Percentiles rank a stretch among this genome's conserved stretches.
Conservation (phyloP, 53 echinoderm and acorn worm genomes). For the Holothuria leucospilota region DNA sequence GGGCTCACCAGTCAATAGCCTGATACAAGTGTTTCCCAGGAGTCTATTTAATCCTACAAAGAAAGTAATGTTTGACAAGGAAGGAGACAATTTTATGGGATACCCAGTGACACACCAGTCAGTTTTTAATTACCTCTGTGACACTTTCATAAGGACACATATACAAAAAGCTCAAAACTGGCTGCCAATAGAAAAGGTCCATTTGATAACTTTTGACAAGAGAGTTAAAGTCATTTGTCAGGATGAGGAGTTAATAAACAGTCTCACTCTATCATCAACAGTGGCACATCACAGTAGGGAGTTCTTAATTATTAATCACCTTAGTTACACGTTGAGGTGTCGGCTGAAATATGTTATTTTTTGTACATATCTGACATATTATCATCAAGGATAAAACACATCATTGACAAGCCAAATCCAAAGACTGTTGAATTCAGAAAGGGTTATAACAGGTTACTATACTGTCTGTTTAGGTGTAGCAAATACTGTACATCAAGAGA, state of each 20-base stretch:
- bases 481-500: too few relatives aligned
- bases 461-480: too few relatives aligned
- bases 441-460: too few relatives aligned
- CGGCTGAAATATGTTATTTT: not conserved
- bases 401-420: too few relatives aligned
- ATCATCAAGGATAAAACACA: too few relatives aligned
- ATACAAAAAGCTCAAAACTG: conserved; percentile 18
- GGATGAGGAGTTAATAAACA: conserved; percentile 9
- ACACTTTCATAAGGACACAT: conserved; percentile 3
- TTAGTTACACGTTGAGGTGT: conserved; percentile 25
- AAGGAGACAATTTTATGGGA: conserved; percentile 21
- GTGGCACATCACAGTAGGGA: not conserved
- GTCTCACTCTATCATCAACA: not conserved
- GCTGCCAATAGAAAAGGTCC: conserved; percentile 3
- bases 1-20: conserved; percentile 13
- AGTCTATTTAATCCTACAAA: conserved; percentile 27
- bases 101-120: conserved; percentile 32
- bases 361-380: too few relatives aligned
- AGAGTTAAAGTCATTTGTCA: conserved; percentile 36
- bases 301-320: conserved; percentile 37
- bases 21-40: not conserved
- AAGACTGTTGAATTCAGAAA: too few relatives aligned
- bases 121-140: conserved; percentile 24
- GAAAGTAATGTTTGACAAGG: conserved; percentile 28
- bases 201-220: conserved; percentile 31